These are phyloP conservation scores for Glyptemys insculpta DNA, from an alignment of 2,797 vertebrate species.

Conservation along the genomic window DNA sequence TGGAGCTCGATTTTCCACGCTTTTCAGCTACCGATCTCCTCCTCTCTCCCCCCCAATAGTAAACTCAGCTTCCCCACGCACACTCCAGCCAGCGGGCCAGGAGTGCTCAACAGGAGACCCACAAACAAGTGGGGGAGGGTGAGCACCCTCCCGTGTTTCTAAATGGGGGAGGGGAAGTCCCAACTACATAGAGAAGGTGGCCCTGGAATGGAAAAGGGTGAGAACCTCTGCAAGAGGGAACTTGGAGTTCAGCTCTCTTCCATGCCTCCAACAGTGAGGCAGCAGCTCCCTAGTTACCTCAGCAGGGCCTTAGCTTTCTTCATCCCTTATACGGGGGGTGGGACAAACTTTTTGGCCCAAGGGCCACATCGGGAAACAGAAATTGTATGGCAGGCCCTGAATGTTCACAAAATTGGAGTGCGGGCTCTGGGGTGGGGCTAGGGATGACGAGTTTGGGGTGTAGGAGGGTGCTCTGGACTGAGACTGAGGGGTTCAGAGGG, in stretches of 20 bases:
- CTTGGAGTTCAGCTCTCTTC: background rate
- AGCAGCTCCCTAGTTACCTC: background rate
- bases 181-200: background rate
- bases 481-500: too few species aligned
- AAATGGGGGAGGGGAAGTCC: background rate
- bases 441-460: too few species aligned
- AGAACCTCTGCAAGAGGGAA: background rate
- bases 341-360: too few species aligned
- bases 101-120: too few species aligned
- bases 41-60: rapidly evolving
- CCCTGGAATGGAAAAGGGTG: background rate
- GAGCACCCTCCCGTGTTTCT: background rate
- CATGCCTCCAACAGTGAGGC: background rate
- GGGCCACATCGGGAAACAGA: too few species aligned
- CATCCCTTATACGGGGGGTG: too few species aligned
- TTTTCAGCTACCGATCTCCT: background rate
- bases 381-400: too few species aligned
- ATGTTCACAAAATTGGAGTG: too few species aligned
- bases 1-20: background rate
- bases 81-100: too few species aligned
- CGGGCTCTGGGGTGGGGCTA: too few species aligned
- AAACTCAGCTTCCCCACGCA: background rate
- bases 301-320: background rate
- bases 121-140: background rate
- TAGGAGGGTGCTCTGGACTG: too few species aligned